Base-by-base conservation (phyloP, 2,888 invertebrate genomes). In the Ferdinandea cuprea region DNA sequence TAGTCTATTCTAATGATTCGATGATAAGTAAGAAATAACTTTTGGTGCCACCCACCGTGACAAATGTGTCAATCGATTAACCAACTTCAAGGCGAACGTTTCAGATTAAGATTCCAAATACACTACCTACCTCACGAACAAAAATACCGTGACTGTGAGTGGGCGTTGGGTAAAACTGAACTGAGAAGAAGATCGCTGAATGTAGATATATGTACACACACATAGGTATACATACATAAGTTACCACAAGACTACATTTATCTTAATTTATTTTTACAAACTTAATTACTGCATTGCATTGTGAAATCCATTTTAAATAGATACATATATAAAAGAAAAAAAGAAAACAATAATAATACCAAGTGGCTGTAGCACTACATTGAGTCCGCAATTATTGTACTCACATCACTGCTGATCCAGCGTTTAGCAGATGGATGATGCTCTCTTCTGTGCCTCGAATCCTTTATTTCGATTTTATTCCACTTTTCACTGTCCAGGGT, bases 381-480 rank as follows among this genome's bases (percentile, higher is more conserved):
- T n/a, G n/a, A n/a, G n/a, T n/a, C n/a, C n/a, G n/a, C 5, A 25
- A 25, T 25, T 25, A 25, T 25, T 25, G 25, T 74, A 71, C 83
- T 83, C 56, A 83, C 83, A 58, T 83, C 81, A 44, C 40, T 83
- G 61, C 56, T 73, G 40, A 63, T 54, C 83, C 83, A 73, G 21
- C 42, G 72, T 25, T 73, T 83, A 17, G 56, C 61, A 44, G 83
- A 68, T 77, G 58, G 88, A 40, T 89, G 89, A 78, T 88, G 90
- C 59, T 88, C 87, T 74, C 88, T 86, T 73, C 89, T 88, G 68
- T 86, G 86, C 65, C 88, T 81, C 42, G 87, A 86, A 85, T 89
- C 89, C 76, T 88, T 88, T 85, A 91, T 89, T 86, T 91, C 89
- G 86, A 91, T 88, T 86, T 91, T 87, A 86, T 91, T 87, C 90